Conservation (phyloP, 2,797 vertebrate genomes). For the Danio tinwini region DNA sequence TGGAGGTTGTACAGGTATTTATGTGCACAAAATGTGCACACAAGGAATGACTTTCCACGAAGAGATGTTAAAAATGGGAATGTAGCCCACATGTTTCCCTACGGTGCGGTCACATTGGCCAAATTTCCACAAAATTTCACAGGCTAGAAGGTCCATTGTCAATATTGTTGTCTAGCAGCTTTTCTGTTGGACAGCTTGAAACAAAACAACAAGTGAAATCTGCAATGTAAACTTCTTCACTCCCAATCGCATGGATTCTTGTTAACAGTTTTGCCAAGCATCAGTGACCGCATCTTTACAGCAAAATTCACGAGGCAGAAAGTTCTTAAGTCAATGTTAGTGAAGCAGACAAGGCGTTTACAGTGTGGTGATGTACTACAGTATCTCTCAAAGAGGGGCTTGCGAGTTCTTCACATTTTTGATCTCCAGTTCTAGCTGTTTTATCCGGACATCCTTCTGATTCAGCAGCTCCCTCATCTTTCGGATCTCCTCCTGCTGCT, state of each 20-base stretch:
- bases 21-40: conserved; percentile 13
- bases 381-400: conserved; percentile 69
- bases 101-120: neutral
- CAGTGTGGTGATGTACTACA: conserved; percentile 47
- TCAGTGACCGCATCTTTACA: neutral
- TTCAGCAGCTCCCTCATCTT: conserved; percentile 84
- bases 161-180: conserved; percentile 7
- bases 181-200: conserved; percentile 3
- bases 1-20: neutral
- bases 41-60: conserved; percentile 11
- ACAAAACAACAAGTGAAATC: neutral
- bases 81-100: neutral
- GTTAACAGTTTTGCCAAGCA: neutral
- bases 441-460: conserved; percentile 88
- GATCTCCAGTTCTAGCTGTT: conserved; percentile 90
- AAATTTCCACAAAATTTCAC: neutral
- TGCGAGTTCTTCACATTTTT: conserved; percentile 80
- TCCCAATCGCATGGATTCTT: neutral
- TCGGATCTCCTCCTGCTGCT: conserved; percentile 94
- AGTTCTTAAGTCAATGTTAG: neutral
- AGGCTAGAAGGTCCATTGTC: conserved; percentile 6
- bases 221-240: no score
- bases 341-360: conserved; percentile 5
- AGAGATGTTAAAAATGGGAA: conserved; percentile 4
- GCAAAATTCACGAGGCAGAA: neutral